Conservation (phyloP, 2,797 vertebrate species). For the Apogon talboti region DNA sequence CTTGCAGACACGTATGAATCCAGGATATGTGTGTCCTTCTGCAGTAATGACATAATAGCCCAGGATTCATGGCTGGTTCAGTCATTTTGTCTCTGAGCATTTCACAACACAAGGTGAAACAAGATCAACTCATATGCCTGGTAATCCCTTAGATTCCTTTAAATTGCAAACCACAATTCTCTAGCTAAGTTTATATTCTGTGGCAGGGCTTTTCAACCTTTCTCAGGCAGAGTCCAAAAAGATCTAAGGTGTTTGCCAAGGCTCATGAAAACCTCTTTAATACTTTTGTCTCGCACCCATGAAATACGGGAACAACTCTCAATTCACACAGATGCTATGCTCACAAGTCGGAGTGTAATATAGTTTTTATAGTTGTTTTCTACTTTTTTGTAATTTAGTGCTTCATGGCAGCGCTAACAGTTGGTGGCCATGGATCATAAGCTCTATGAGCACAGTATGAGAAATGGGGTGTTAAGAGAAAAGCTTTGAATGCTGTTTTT, state of each 20-base stretch:
- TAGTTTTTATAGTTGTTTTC: slow-evolving; percentile 54
- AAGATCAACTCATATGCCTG: slow-evolving; percentile 46
- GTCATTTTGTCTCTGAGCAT: slow-evolving; percentile 45
- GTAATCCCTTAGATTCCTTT: slow-evolving; percentile 64
- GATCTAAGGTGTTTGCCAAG: slow-evolving; percentile 47
- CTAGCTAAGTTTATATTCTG: slow-evolving; percentile 58
- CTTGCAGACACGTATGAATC: slow-evolving; percentile 31
- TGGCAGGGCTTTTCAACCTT: slow-evolving; percentile 42
- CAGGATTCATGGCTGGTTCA: slow-evolving; percentile 42
- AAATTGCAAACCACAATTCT: slow-evolving; percentile 65
- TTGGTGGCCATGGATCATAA: slow-evolving; percentile 68
- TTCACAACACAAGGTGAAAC: slow-evolving; percentile 66
- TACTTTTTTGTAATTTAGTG: slow-evolving; percentile 56
- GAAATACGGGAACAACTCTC: slow-evolving; percentile 52
- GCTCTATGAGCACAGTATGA: slow-evolving; percentile 43
- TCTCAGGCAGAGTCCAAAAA: slow-evolving; percentile 50
- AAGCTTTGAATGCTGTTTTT: slow-evolving; percentile 48
- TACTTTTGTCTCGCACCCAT: slow-evolving; percentile 48
- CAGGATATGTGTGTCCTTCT: slow-evolving; percentile 27
- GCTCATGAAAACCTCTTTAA: slow-evolving; percentile 66
- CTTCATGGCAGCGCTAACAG: slow-evolving; percentile 42
- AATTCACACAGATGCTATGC: slow-evolving; percentile 17
- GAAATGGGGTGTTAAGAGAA: slow-evolving; percentile 56
- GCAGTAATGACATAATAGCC: slow-evolving; percentile 52
- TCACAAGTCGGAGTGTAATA: slow-evolving; percentile 37